Conservation (phyloP, 2,797 vertebrate genomes). For the Falco biarmicus region DNA sequence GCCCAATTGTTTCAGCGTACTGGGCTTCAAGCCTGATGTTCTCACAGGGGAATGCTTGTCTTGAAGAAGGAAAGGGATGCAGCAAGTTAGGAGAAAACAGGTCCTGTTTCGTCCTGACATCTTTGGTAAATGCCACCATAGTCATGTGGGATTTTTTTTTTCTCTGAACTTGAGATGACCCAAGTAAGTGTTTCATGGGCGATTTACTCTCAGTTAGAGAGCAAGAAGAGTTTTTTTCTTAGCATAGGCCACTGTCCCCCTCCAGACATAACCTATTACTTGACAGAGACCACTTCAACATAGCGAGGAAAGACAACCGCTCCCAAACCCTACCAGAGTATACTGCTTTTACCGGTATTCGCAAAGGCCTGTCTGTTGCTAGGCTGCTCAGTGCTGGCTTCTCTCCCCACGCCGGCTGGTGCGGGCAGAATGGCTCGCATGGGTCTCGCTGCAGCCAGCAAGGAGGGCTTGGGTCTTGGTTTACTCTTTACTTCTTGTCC, state of each 20-base stretch:
- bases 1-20: conserved; percentile 93
- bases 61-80: conserved; percentile 60
- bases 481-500: conserved; percentile 75
- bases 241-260: not conserved
- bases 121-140: not conserved
- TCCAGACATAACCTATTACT: not conserved
- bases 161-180: not conserved
- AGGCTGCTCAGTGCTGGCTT: conserved; percentile 49
- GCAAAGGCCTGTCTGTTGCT: conserved; percentile 69
- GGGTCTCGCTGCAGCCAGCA: conserved; percentile 82
- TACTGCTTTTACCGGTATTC: conserved; percentile 70
- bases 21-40: conserved; percentile 90
- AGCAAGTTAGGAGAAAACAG: not conserved
- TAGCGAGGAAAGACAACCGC: not conserved
- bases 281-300: not conserved
- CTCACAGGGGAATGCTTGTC: conserved; percentile 78
- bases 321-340: not conserved
- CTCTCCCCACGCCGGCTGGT: conserved; percentile 73
- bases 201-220: not conserved
- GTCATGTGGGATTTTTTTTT: not conserved
- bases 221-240: accelerated
- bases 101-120: not conserved
- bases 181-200: not conserved
- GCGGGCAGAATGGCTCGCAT: conserved; percentile 88
- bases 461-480: conserved; percentile 74